These are phyloP conservation scores for Muscicapa striata DNA, from an alignment of 2,797 vertebrate genomes.

Conservation along the genomic window DNA sequence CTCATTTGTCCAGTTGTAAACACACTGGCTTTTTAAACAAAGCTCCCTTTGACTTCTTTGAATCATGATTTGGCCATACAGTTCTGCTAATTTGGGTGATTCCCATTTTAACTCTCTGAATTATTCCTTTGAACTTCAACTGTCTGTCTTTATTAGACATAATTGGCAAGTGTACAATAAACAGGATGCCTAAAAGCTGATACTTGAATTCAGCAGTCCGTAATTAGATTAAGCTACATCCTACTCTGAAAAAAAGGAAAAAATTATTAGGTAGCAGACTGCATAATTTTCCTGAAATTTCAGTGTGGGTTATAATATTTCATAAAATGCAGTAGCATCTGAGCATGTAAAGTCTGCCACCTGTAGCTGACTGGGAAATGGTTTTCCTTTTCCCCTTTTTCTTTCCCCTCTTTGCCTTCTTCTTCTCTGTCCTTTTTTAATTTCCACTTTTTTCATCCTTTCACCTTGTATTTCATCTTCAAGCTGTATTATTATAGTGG, in stretches of 20 bases:
- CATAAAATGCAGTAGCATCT: neutral
- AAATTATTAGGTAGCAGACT: conserved; percentile 14
- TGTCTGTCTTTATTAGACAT: conserved; percentile 27
- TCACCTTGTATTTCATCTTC: neutral
- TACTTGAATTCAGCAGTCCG: neutral
- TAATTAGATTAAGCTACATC: conserved; percentile 58
- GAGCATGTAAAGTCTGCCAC: neutral
- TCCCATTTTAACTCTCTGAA: neutral
- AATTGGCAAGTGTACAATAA: conserved; percentile 51
- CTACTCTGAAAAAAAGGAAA: neutral
- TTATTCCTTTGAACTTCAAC: conserved; percentile 34
- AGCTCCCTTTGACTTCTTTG: neutral
- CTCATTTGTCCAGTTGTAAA: neutral
- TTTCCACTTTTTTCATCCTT: neutral
- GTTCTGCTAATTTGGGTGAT: neutral
- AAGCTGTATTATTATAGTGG: neutral
- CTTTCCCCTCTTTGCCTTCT: accelerated
- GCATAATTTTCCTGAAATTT: conserved; percentile 42
- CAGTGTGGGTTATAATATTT: neutral
- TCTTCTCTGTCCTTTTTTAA: neutral
- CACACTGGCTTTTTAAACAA: neutral
- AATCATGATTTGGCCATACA: neutral
- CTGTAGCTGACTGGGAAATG: neutral
- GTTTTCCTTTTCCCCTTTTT: neutral
- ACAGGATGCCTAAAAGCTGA: conserved; percentile 54